Evolutionary conservation across 2,113 vertebrate species (phyloP), one percentile per base, ranked within the genome.

Genomic region (Phainopepla nitens): DNA sequence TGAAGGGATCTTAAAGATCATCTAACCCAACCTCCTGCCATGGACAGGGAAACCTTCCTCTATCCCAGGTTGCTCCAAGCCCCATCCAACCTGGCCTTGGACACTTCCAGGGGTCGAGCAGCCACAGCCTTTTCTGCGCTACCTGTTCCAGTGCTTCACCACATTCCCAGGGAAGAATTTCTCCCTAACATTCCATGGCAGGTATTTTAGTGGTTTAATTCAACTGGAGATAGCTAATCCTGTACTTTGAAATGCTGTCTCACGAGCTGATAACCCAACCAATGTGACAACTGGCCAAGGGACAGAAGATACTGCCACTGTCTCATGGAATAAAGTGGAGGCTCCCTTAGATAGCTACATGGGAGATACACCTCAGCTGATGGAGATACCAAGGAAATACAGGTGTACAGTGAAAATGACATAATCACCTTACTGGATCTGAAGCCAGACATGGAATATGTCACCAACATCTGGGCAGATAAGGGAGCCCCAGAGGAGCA

Each of bases 311-410:
- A 98, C 97, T 1, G 97, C 96, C 24, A 97, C 85, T 2, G 75
- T 98, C 44, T 98, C 96, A 18, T 98, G 99, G 99, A 97, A 97
- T 69, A 93, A 57, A 4, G 97, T 98, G 60, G 97, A 97, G 80
- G 98, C 98, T 13, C 79, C 95, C 17, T 96, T 99, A 11, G 98
- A 98, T 13, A 98, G 96, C 68, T 99, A 99, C 75, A 83, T 98
- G 93, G 99, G 87, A 98, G 95, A 89, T 99, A 98, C 96, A 96
- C 96, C 36, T 98, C 98, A 8, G 89, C 96, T 14, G 98, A 96
- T 9, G 98, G 98, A 66, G 97, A 97, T 70, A 96, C 93, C 87
- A 93, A 47, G 81, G 97, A 98, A 82, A 91, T 98, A 36, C 86
- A 85, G 2, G 93, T 98, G 35, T 95, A 82, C 36, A 96, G 98